Conservation (phyloP, 2,888 invertebrate species). For the Scaptomyza parva region DNA sequence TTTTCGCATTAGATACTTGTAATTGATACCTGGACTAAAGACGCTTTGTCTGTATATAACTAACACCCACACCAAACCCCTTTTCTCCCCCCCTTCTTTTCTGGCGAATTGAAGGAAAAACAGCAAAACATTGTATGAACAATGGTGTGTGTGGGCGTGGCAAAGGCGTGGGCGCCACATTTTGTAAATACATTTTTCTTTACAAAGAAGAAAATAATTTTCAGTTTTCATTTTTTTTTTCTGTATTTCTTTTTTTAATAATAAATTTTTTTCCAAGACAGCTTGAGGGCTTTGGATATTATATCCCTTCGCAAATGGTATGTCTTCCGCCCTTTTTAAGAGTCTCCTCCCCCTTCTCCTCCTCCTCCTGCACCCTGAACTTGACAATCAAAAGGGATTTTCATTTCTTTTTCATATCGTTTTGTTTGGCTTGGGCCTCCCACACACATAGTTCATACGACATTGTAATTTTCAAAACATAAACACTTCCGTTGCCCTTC, state of each 20-base stretch:
- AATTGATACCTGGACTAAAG: constrained; percentile 68
- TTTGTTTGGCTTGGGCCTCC: constrained; percentile 29
- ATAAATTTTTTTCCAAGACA: constrained; percentile 8
- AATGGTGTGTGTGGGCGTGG: constrained; percentile 46
- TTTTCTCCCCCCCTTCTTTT: neutral
- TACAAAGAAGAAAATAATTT: constrained; percentile 53
- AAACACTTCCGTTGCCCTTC: constrained; percentile 67
- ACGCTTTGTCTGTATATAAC: constrained; percentile 2
- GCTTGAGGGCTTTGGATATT: constrained; percentile 40
- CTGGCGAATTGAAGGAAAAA: constrained; percentile 11
- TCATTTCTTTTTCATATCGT: constrained; percentile 49
- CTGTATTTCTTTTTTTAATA: constrained; percentile 6
- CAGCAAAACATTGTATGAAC: constrained; percentile 13
- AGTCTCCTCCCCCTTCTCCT: too few species aligned
- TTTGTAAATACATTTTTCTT: constrained; percentile 69
- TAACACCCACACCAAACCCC: neutral
- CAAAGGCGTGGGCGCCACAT: constrained; percentile 51
- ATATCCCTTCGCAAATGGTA: constrained; percentile 12
- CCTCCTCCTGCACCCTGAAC: constrained; percentile 51
- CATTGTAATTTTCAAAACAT: constrained; percentile 56
- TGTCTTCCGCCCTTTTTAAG: neutral
- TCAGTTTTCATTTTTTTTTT: constrained; percentile 28
- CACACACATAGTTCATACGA: constrained; percentile 7
- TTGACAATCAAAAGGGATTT: constrained; percentile 77
- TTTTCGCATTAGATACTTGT: constrained; percentile 76